Base-by-base conservation (phyloP, 2,888 invertebrate species). In the Thyatira batis region DNA sequence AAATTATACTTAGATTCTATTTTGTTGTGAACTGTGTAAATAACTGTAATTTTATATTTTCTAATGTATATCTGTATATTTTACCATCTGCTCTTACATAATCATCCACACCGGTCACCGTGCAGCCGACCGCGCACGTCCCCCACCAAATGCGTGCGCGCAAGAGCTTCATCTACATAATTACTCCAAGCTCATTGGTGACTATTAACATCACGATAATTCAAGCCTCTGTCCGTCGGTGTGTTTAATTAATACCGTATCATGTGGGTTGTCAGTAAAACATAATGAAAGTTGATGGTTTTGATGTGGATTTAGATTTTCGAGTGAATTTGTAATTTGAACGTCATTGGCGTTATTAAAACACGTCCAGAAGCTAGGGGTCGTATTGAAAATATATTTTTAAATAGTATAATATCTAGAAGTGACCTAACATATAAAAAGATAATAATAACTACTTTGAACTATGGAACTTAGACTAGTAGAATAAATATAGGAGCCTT, bases 121-220 rank as follows among this genome's bases (percentile, higher is more conserved):
- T 67, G 61, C 65, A 59, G 55, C 63, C 20, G 65, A 61, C 61
- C 63, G 61, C 55, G 56, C 65, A 61, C 39, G 59, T 54, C 71
- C 78, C 78, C 84, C 81, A 74, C 78, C 71, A 71, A 65, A 60
- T 71, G 82, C 82, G 81, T 79, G 61, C 70, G 81, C 84, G 82
- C 85, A 80, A 71, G 71, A 77, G 75, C 74, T 82, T 86, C 88
- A 90, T 92, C 90, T 91, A 89, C 91, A 91, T 92, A 91, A 92
- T 90, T 86, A 90, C 89, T 88, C 85, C 76, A 81, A 85, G 88
- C 90, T 86, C 90, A 92, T 90, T 91, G 90, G 89, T 88, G 87
- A 90, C 91, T 90, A 88, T 90, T 89, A 90, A 89, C 85, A 88
- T 90, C 84, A 85, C 85, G 85, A 85, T 90, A 89, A 89, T 87